Conservation (phyloP, 2,113 vertebrate genomes). For the Rynchops niger region DNA sequence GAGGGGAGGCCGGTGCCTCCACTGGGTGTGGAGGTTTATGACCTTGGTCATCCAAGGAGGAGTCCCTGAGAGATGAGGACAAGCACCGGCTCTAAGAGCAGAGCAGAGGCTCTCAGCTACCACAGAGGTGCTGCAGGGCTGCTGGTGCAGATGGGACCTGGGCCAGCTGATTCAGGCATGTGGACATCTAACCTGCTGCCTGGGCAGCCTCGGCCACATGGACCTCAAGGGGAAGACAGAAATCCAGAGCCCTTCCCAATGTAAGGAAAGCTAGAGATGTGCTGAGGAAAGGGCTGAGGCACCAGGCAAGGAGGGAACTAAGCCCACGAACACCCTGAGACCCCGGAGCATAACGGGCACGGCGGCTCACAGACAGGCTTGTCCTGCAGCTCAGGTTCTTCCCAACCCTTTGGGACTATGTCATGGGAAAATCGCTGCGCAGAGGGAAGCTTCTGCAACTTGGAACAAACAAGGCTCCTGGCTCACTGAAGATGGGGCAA, state of each 20-base stretch:
- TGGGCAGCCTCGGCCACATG: background rate
- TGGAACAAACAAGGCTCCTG: background rate
- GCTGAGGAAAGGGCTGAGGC: background rate
- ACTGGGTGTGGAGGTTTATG: background rate
- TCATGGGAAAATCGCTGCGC: background rate
- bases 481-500: background rate
- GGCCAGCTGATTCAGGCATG: background rate
- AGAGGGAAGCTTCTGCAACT: background rate
- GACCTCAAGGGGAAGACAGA: fast-evolving
- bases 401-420: background rate
- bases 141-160: background rate
- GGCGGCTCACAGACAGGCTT: background rate
- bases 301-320: background rate
- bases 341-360: background rate
- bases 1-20: background rate
- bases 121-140: background rate
- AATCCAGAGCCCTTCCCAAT: background rate
- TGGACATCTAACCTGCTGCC: background rate
- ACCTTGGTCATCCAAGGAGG: background rate
- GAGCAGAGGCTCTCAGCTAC: background rate
- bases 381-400: conserved; percentile 31
- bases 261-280: background rate
- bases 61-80: background rate
- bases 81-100: background rate
- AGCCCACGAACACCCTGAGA: background rate